These are phyloP conservation scores for Vulpes ferrilata DNA, from an alignment of 2,113 vertebrate species.

Conservation along the genomic window DNA sequence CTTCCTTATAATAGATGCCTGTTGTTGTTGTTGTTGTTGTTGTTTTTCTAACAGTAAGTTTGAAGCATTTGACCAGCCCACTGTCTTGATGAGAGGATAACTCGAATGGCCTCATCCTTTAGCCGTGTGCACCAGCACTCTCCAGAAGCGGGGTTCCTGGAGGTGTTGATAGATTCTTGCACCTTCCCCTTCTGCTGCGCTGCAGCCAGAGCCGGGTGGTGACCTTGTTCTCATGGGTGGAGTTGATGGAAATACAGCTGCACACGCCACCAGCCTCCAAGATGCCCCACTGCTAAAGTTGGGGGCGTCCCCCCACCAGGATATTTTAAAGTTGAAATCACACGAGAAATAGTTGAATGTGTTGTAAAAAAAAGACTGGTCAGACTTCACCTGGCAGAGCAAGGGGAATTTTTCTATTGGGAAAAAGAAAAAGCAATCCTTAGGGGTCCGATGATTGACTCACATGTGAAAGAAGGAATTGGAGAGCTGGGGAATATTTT, in stretches of 20 bases:
- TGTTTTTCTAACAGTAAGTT: neutral
- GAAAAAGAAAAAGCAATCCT: neutral
- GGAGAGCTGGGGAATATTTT: neutral
- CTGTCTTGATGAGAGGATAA: neutral
- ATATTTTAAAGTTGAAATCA: neutral
- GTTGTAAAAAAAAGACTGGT: neutral
- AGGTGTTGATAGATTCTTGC: no score
- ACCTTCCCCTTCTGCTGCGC: neutral
- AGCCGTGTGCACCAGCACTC: accelerated
- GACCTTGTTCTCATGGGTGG: accelerated
- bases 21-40: no score
- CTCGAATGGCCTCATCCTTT: neutral
- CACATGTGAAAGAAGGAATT: neutral
- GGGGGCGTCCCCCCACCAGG: no score
- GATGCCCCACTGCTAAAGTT: neutral
- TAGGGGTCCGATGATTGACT: neutral
- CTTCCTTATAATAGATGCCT: neutral
- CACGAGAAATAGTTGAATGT: neutral
- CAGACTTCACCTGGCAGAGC: neutral
- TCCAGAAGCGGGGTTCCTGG: neutral
- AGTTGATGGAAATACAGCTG: neutral
- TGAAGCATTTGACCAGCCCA: neutral
- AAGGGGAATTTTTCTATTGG: neutral
- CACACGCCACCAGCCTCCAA: neutral
- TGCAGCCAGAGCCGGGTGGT: accelerated